Evolutionary conservation across 1,140 invertebrate species (phyloP).

Genomic region (Zophobas morio): DNA sequence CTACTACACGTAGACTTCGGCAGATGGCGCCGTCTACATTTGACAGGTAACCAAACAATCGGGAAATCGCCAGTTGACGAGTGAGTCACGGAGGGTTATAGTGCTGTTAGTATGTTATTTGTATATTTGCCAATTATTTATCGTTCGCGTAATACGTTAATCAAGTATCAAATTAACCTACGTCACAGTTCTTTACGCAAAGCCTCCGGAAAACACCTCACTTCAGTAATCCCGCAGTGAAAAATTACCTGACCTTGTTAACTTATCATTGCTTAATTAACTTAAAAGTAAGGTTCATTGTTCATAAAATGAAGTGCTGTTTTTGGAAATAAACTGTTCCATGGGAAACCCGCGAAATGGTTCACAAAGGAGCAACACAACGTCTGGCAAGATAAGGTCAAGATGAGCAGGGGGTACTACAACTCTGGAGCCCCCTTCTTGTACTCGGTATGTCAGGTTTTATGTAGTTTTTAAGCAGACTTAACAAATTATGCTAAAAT

Average conservation of each 20-base stretch:
- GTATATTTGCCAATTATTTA: conserved; percentile 26
- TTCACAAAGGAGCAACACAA: conserved; percentile 15
- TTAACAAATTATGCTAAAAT: no score
- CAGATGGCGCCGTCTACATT: conserved; percentile 17
- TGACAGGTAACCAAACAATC: conserved; percentile 44
- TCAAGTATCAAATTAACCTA: conserved; percentile 19
- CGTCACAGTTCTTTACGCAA: conserved; percentile 18
- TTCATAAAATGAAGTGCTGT: conserved; percentile 10
- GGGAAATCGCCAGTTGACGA: conserved; percentile 23
- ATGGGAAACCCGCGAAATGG: conserved; percentile 20
- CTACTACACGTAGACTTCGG: not conserved
- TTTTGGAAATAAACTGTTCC: not conserved
- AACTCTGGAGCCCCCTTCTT: conserved; percentile 54
- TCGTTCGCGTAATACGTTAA: conserved; percentile 9
- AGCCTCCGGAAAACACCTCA: conserved; percentile 12
- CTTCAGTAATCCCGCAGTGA: conserved; percentile 2
- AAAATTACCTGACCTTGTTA: conserved; percentile 39
- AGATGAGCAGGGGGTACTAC: conserved; percentile 58
- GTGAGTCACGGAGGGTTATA: conserved; percentile 18
- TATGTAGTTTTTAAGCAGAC: not conserved
- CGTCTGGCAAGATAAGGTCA: conserved; percentile 50
- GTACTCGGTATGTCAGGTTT: conserved; percentile 52
- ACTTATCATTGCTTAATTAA: conserved; percentile 40
- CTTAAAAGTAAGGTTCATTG: conserved; percentile 25
- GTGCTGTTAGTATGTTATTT: conserved; percentile 14